Evolutionary conservation across 2,888 invertebrate genomes (phyloP), one percentile per base, ranked within the genome.

Genomic region (Orthosia gothica): DNA sequence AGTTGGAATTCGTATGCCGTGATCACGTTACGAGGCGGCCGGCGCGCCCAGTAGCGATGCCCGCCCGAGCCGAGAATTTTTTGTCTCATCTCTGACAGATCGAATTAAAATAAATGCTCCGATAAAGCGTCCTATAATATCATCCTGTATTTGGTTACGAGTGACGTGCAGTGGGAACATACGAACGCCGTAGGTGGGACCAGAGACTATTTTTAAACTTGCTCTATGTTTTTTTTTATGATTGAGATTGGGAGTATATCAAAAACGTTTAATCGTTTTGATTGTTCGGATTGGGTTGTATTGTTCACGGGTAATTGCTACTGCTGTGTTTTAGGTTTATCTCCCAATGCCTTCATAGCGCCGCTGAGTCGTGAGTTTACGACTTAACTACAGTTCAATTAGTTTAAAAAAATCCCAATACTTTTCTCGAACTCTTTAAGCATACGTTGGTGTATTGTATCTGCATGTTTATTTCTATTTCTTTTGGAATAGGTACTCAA

Each of bases 71-170:
- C 79, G 74, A 84, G 86, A 61, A 83, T 95, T 96, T 95, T 96
- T 95, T 95, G 92, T 92, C 91, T 92, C 92, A 91, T 92, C 91
- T 93, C 96, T 96, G 96, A 96, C 96, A 96, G 95, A 95, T 96
- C 96, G 93, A 96, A 96, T 96, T 96, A 96, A 95, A 96, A 96
- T 96, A 96, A 96, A 96, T 95, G 96, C 93, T 95, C 90, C 93
- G 95, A 95, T 95, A 95, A 93, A 92, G 93, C 95, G 94, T 95
- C 94, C 93, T 94, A 94, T 93, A 95, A 93, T 93, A 94, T 95
- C 93, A 93, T 93, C 94, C 93, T 95, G 94, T 96, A 95, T 96
- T 96, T 94, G 94, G 96, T 95, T 96, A 94, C 96, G 91, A 92
- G 90, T 93, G 94, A 94, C 93, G 93, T 90, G 90, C 94, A 93